phyloP scores from a whole-genome alignment of 2,797 vertebrate genomes.

The Tragopan temminckii region DNA sequence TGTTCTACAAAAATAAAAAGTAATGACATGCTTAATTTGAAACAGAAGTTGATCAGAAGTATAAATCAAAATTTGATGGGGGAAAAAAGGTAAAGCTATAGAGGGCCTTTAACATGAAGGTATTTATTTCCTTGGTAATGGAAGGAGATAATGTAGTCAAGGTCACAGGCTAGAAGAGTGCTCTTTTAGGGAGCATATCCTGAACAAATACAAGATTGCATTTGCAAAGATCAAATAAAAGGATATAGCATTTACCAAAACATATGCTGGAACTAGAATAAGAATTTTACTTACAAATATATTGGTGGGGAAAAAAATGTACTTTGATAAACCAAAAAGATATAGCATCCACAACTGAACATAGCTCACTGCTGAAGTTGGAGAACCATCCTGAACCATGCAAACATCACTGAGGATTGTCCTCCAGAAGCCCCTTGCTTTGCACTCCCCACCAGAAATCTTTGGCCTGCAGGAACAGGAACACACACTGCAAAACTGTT shows the following conservation, averaged over 20 bases:
- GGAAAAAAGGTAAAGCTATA: not conserved
- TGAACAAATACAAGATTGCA: not conserved
- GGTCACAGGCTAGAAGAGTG: not conserved
- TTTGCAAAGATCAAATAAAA: not conserved
- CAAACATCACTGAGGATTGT: not conserved
- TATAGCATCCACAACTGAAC: not conserved
- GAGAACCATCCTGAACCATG: not conserved
- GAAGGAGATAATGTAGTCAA: not conserved
- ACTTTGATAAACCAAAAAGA: not conserved
- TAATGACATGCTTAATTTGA: not conserved
- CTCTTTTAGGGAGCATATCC: not conserved
- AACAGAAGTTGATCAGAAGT: not conserved
- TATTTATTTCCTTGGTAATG: not conserved
- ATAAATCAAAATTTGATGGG: not conserved
- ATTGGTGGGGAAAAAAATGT: not conserved
- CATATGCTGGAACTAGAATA: not conserved
- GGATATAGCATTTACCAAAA: not conserved
- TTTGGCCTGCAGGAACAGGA: not conserved
- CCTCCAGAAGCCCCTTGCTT: not conserved
- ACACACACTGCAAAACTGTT: not conserved
- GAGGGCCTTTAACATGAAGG: not conserved
- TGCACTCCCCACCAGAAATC: accelerated
- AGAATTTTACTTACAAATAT: not conserved
- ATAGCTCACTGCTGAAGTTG: not conserved
- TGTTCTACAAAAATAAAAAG: not conserved